Evolutionary conservation across 1,140 invertebrate genomes (phyloP).

Genomic region (Drosophila pruinosa): DNA sequence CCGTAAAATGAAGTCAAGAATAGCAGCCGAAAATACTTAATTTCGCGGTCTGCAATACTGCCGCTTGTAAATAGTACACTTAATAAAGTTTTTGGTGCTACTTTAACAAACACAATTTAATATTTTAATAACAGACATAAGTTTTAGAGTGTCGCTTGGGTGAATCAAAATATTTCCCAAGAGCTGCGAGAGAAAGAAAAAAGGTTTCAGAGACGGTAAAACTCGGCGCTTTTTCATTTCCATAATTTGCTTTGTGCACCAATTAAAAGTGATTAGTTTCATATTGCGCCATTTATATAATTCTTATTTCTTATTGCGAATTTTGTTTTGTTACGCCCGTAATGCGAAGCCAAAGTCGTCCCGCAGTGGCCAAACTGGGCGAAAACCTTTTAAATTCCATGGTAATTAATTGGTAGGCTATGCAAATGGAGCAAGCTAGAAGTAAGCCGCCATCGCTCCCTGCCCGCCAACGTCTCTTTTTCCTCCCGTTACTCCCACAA

Average conservation of each 20-base stretch:
- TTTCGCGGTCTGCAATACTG: neutral
- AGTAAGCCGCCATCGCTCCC: neutral
- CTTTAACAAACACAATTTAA: constrained; percentile 43
- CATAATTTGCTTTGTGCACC: constrained; percentile 62
- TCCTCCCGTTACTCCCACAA: neutral
- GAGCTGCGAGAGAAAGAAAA: constrained; percentile 8
- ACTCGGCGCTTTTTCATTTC: constrained; percentile 42
- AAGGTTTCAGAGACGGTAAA: constrained; percentile 32
- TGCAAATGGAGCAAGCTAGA: constrained; percentile 45
- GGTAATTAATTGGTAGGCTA: constrained; percentile 70
- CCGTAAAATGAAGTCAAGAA: too few species aligned
- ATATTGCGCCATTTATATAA: constrained; percentile 69
- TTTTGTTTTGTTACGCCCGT: constrained; percentile 36
- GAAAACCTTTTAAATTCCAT: constrained; percentile 66
- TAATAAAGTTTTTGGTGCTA: constrained; percentile 21
- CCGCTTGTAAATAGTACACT: constrained; percentile 36
- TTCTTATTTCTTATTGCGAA: constrained; percentile 44
- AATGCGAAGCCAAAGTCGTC: constrained; percentile 36
- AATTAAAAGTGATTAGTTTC: constrained; percentile 78
- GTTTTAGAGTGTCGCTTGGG: constrained; percentile 14
- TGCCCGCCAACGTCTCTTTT: neutral
- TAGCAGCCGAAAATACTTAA: neutral
- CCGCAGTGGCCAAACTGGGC: constrained; percentile 24
- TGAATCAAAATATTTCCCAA: neutral
- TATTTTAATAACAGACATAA: constrained; percentile 59